Percentiles rank a stretch among this genome's conserved stretches.
Conservation (phyloP, 2,113 vertebrate genomes). For the Ophiodon elongatus region DNA sequence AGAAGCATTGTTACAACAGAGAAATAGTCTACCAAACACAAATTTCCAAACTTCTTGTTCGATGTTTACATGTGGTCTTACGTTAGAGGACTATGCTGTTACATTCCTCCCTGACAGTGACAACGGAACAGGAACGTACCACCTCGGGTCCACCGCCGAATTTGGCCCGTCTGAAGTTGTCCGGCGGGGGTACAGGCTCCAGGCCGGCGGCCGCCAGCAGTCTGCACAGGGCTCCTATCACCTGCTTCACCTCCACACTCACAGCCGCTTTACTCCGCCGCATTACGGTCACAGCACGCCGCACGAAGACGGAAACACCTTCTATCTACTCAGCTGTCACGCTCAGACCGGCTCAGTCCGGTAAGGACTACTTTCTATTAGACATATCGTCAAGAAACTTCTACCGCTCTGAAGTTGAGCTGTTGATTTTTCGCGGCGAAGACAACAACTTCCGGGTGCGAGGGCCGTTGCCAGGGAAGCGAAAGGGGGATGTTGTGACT, state of each 20-base stretch:
- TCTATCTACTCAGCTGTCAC: not conserved
- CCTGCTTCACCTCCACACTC: constrained; percentile 78
- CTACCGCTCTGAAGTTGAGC: not conserved
- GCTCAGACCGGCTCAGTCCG: not conserved
- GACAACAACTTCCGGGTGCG: constrained; percentile 41
- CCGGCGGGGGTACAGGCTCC: constrained; percentile 73
- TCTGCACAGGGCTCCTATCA: constrained; percentile 75
- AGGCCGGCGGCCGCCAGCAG: constrained; percentile 70
- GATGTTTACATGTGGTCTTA: too few species aligned
- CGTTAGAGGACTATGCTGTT: not conserved
- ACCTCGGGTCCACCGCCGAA: constrained; percentile 74
- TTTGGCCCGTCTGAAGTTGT: constrained; percentile 83
- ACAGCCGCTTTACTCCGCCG: constrained; percentile 59
- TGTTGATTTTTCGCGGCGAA: constrained; percentile 48
- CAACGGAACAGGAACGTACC: constrained; percentile 51
- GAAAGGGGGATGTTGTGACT: not conserved
- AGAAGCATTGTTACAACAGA: too few species aligned
- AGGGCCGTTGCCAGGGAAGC: constrained; percentile 49
- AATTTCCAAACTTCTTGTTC: too few species aligned
- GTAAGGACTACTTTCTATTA: rapidly evolving
- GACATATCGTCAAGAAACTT: not conserved
- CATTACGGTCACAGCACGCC: constrained; percentile 54
- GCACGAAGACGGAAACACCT: rapidly evolving
- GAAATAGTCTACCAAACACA: too few species aligned
- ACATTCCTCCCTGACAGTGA: not conserved